Conservation (phyloP, 1,140 invertebrate species). For the Oedothorax gibbosus region DNA sequence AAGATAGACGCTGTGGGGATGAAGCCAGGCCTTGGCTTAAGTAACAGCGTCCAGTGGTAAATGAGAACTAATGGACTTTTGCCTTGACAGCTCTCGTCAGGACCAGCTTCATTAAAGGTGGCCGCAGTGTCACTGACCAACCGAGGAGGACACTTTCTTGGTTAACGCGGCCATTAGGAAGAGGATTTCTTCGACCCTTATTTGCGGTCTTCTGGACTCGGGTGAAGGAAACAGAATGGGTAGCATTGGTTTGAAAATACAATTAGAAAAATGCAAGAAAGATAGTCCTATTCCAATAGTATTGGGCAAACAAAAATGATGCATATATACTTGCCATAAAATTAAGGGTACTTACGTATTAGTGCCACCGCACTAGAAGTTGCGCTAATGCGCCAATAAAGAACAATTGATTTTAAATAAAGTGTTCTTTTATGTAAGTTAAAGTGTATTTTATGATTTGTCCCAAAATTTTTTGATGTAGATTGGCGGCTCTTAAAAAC, state of each 20-base stretch:
- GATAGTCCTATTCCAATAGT: too few species aligned
- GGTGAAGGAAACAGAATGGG: not conserved
- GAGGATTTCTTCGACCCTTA: not conserved
- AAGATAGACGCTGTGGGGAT: conserved; percentile 41
- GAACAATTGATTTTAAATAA: too few species aligned
- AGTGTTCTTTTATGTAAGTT: too few species aligned
- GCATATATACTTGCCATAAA: too few species aligned
- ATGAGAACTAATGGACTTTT: conserved; percentile 57
- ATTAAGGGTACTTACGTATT: too few species aligned
- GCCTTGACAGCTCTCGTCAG: conserved; percentile 53
- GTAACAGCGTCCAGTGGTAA: conserved; percentile 50
- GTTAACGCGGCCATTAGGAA: conserved; percentile 47
- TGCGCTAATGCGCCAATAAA: too few species aligned
- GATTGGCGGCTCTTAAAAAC: too few species aligned
- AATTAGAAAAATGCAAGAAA: not conserved
- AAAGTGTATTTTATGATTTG: too few species aligned
- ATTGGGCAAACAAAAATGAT: too few species aligned
- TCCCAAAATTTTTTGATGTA: too few species aligned
- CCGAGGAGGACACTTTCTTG: conserved; percentile 39
- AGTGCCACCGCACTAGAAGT: too few species aligned
- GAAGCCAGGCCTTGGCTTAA: conserved; percentile 31
- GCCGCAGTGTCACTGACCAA: conserved; percentile 40
- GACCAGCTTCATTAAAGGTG: conserved; percentile 55
- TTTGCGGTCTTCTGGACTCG: too few species aligned
- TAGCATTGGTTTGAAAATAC: not conserved